These are phyloP conservation scores for Rallus crepitans DNA, from an alignment of 2,797 vertebrate genomes.

Conservation along the genomic window DNA sequence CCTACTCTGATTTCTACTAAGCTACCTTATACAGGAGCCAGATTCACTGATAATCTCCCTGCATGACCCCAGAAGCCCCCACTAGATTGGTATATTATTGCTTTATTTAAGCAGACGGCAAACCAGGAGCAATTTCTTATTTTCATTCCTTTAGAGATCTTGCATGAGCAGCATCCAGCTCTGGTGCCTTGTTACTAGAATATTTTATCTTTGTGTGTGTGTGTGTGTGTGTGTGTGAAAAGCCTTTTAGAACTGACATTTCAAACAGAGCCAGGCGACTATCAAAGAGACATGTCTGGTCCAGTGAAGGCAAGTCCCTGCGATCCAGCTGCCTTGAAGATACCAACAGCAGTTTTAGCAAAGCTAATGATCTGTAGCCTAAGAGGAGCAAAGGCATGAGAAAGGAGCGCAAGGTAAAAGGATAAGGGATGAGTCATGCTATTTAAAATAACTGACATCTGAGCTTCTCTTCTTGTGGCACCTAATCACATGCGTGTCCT, in stretches of 20 bases:
- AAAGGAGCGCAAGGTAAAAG: conserved; percentile 37
- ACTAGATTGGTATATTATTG: neutral
- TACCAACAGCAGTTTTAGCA: conserved; percentile 28
- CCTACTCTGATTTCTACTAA: neutral
- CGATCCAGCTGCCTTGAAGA: conserved; percentile 38
- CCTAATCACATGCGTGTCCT: neutral
- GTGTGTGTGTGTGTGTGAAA: neutral
- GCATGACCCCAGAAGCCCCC: neutral
- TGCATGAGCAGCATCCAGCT: neutral
- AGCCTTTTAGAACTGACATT: conserved; percentile 35
- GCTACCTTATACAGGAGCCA: neutral
- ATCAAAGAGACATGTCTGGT: conserved; percentile 39
- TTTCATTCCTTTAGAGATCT: conserved; percentile 22
- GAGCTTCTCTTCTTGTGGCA: neutral
- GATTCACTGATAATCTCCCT: neutral
- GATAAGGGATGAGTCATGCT: conserved; percentile 40
- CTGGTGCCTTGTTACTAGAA: neutral
- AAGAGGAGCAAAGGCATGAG: conserved; percentile 37
- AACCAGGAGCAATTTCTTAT: conserved; percentile 4
- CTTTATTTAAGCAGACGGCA: conserved; percentile 5
- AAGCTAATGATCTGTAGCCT: conserved; percentile 39
- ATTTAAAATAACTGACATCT: conserved; percentile 49
- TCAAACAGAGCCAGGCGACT: neutral
- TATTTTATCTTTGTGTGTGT: neutral
- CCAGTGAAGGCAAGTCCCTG: conserved; percentile 42